phyloP scores from a whole-genome alignment of 2,797 vertebrate genomes.

The Tragelaphus oryx region DNA sequence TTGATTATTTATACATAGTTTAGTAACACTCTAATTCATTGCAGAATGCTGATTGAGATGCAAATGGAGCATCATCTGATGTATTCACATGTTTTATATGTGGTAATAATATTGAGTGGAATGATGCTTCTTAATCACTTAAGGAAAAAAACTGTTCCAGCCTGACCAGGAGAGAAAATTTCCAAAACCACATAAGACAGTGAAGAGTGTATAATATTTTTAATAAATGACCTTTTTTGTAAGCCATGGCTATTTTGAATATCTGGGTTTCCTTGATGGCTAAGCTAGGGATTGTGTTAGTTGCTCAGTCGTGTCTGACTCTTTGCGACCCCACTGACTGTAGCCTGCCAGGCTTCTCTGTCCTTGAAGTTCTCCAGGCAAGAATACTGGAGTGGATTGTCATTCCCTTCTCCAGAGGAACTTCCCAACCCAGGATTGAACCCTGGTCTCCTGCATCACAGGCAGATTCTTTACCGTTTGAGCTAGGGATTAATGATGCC shows the following conservation, averaged over 20 bases:
- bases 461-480: not conserved
- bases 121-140: not conserved
- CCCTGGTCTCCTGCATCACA: not conserved
- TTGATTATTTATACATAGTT: not conserved
- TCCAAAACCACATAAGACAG: not conserved
- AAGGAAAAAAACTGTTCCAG: not conserved
- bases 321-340: not conserved
- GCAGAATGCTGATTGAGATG: not conserved
- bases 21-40: not conserved
- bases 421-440: not conserved
- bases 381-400: not conserved
- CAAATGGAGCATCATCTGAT: not conserved
- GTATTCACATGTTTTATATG: not conserved
- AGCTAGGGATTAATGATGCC: not conserved
- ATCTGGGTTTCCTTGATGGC: not conserved
- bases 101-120: not conserved
- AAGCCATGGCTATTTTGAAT: not conserved
- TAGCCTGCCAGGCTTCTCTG: not conserved
- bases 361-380: not conserved
- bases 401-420: not conserved
- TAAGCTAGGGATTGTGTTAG: not conserved
- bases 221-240: not conserved
- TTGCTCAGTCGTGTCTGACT: not conserved
- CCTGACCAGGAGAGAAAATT: not conserved
- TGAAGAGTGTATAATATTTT: not conserved